phyloP scores from a whole-genome alignment of 2,888 invertebrate genomes.

The Philereme transversata region DNA sequence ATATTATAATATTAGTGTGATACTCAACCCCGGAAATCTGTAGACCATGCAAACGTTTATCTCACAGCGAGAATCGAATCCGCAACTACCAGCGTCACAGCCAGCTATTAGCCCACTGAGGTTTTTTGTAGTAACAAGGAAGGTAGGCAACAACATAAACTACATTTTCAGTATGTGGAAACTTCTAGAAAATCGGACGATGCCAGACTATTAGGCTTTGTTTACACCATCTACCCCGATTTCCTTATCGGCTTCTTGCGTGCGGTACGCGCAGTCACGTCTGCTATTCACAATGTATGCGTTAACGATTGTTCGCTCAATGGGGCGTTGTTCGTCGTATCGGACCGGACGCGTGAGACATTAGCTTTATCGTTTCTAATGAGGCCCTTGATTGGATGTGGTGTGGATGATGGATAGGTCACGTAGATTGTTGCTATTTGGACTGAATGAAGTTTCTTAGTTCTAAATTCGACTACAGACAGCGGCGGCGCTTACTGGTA shows the following conservation, averaged over 20 bases:
- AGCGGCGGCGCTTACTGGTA: too few species aligned
- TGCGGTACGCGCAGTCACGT: conserved; percentile 54
- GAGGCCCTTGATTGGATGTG: conserved; percentile 37
- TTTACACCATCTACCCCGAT: conserved; percentile 44
- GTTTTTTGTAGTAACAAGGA: conserved; percentile 27
- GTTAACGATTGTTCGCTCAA: conserved; percentile 45
- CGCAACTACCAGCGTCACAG: too few species aligned
- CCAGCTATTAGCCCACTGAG: too few species aligned
- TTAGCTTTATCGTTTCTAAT: conserved; percentile 49
- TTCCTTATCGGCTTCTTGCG: conserved; percentile 63
- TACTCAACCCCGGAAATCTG: too few species aligned
- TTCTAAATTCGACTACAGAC: background rate
- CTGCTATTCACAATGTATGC: conserved; percentile 53
- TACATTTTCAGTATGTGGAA: conserved; percentile 1
- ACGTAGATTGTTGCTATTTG: conserved; percentile 13
- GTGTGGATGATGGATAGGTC: conserved; percentile 27
- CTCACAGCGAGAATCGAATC: too few species aligned
- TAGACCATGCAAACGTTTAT: too few species aligned
- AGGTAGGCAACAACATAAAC: background rate
- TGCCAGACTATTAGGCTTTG: conserved; percentile 36
- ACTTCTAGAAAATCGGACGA: conserved; percentile 20
- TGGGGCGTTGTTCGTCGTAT: conserved; percentile 49
- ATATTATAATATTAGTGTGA: too few species aligned
- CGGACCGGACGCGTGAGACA: conserved; percentile 54
- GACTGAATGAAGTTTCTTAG: background rate